These are phyloP conservation scores for Piaya cayana DNA, from an alignment of 2,113 vertebrate genomes.

Conservation along the genomic window DNA sequence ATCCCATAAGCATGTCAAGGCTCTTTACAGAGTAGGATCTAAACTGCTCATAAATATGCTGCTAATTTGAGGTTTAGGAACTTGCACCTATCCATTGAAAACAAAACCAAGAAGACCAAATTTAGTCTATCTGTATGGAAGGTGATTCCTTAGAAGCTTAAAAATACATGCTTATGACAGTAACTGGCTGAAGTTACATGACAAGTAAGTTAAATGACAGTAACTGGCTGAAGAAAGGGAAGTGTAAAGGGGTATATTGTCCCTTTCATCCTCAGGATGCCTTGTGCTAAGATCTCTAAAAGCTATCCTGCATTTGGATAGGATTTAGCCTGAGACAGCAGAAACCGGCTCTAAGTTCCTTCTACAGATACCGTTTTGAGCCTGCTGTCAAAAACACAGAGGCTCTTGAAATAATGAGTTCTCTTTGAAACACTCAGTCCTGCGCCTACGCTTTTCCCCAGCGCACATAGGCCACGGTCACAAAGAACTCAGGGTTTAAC, in stretches of 20 bases:
- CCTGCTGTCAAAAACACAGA: constrained; percentile 4
- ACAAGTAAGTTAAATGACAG: too few species aligned
- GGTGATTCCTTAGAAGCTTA: not conserved
- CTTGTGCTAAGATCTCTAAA: not conserved
- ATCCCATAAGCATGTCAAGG: not conserved
- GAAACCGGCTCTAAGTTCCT: not conserved
- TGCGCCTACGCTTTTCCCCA: not conserved
- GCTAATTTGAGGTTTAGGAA: constrained; percentile 7
- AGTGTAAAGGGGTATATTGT: not conserved
- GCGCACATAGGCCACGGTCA: not conserved
- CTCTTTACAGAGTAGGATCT: not conserved
- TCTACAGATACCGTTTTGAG: not conserved
- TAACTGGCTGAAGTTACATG: too few species aligned
- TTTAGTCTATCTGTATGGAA: not conserved
- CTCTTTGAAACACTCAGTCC: not conserved
- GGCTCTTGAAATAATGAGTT: constrained; percentile 3
- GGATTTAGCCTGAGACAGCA: not conserved
- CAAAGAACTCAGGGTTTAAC: constrained; percentile 28
- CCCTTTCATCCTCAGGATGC: not conserved
- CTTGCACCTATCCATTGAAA: not conserved
- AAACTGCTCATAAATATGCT: not conserved
- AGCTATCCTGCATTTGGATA: not conserved
- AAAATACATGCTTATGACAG: not conserved
- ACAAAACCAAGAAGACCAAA: not conserved
- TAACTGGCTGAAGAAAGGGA: not conserved